Conservation (phyloP, 2,113 vertebrate genomes). For the Cathartes aura region DNA sequence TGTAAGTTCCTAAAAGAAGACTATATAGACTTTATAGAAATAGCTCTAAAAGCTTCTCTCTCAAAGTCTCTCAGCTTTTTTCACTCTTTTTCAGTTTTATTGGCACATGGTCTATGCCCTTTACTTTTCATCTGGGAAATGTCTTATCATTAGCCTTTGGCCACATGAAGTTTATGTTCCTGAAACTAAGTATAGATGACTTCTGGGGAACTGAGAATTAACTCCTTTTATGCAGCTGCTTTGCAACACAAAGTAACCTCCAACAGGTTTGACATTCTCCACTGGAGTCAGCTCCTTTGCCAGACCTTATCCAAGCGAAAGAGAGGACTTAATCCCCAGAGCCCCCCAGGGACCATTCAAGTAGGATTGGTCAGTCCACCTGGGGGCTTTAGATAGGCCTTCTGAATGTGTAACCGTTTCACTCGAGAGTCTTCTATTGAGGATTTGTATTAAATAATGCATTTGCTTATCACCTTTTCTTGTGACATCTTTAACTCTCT, state of each 20-base stretch:
- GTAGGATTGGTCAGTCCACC: background rate
- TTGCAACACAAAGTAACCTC: slow-evolving; percentile 42
- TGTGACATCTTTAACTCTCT: background rate
- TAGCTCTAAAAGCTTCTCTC: background rate
- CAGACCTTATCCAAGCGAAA: background rate
- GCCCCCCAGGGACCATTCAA: background rate
- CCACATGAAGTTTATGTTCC: background rate
- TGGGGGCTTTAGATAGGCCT: background rate
- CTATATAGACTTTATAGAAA: background rate
- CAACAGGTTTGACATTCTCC: slow-evolving; percentile 19
- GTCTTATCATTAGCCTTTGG: background rate
- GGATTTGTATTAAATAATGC: background rate
- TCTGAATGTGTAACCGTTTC: background rate
- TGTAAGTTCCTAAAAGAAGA: background rate
- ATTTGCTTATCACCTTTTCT: background rate
- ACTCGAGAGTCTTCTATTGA: fast-evolving
- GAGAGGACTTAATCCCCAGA: background rate
- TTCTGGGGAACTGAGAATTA: slow-evolving; percentile 25
- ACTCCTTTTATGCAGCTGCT: background rate
- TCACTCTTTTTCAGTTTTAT: background rate
- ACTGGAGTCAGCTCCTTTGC: background rate
- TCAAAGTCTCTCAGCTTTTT: background rate
- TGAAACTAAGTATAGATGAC: background rate
- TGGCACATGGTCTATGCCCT: background rate
- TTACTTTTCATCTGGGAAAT: background rate